phyloP scores from a whole-genome alignment of 2,797 vertebrate genomes.

The Clarias pachynema region DNA sequence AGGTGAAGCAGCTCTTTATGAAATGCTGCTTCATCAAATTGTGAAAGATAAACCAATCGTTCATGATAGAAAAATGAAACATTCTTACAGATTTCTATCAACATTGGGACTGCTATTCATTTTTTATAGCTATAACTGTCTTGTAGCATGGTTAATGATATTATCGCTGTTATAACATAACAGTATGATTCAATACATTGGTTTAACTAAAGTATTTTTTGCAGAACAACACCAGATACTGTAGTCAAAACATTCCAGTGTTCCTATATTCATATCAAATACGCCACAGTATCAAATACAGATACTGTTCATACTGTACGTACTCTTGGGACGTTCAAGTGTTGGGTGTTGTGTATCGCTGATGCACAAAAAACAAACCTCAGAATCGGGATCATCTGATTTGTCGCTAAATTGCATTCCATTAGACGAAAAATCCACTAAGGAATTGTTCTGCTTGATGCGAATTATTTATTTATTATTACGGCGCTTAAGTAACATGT shows the following conservation, averaged over 20 bases:
- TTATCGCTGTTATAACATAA: not conserved
- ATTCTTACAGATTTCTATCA: not conserved
- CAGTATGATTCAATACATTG: not conserved
- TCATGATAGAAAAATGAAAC: not conserved
- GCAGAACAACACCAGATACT: not conserved
- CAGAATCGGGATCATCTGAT: not conserved
- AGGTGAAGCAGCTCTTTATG: not conserved
- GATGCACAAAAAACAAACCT: not conserved
- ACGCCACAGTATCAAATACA: not conserved
- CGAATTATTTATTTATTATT: not conserved
- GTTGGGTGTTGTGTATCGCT: not conserved
- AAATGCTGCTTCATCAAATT: not conserved
- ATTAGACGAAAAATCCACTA: not conserved
- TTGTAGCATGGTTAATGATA: not conserved
- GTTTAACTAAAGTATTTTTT: not conserved
- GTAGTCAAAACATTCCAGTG: not conserved
- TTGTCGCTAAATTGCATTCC: not conserved
- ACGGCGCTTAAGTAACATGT: no score
- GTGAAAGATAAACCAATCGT: not conserved
- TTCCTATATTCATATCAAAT: not conserved
- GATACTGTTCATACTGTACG: not conserved
- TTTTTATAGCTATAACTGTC: not conserved
- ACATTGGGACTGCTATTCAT: not conserved
- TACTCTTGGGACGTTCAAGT: not conserved
- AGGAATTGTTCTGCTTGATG: not conserved